These are phyloP conservation scores for Dolichopus griseipennis DNA, from an alignment of 2,888 invertebrate species.

Conservation along the genomic window DNA sequence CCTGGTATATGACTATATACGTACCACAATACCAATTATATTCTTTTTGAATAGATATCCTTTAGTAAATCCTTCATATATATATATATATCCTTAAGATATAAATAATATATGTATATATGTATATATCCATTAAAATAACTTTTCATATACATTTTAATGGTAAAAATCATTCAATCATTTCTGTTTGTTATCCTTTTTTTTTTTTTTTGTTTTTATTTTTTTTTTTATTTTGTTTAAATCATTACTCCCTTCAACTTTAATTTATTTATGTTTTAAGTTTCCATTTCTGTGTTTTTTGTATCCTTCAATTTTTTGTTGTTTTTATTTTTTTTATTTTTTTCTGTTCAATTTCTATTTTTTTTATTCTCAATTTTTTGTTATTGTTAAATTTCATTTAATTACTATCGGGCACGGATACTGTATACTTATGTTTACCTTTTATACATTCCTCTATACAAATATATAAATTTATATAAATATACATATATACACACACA, in stretches of 20 bases:
- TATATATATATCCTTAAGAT: too few relatives aligned
- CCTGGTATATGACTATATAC: too few relatives aligned
- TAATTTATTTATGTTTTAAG: not conserved
- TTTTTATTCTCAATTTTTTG: too few relatives aligned
- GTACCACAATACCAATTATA: too few relatives aligned
- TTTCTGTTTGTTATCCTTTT: not conserved
- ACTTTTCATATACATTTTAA: not conserved
- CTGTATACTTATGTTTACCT: not conserved
- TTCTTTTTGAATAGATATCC: too few relatives aligned
- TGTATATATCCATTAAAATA: not conserved
- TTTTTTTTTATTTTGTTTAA: not conserved
- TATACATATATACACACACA: too few relatives aligned
- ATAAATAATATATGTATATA: too few relatives aligned
- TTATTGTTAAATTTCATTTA: not conserved
- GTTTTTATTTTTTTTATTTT: not conserved
- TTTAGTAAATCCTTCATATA: too few relatives aligned
- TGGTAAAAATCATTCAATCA: slow-evolving; percentile 6
- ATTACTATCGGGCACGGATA: not conserved
- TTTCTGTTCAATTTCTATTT: not conserved
- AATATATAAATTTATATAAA: too few relatives aligned
- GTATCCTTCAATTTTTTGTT: not conserved
- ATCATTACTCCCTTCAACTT: not conserved
- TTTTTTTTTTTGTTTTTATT: too few relatives aligned
- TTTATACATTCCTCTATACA: too few relatives aligned
- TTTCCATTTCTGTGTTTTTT: not conserved